Base-by-base conservation (phyloP, 1,140 invertebrate genomes). In the Eueides isabella region DNA sequence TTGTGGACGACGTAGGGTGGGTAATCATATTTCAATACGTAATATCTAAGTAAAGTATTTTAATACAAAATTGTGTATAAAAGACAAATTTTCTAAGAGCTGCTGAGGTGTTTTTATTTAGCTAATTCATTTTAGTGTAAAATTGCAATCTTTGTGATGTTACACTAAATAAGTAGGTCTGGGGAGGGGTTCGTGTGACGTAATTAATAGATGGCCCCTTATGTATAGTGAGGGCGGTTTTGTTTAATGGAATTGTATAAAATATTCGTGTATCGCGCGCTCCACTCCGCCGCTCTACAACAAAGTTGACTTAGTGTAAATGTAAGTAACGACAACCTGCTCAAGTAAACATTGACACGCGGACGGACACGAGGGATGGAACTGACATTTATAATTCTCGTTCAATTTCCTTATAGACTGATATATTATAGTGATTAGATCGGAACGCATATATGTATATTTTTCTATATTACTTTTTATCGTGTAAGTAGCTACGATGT, bases 171-270 rank as follows among this genome's bases (percentile, higher is more conserved):
- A 33, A 9, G 30, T 4, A 5, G 31, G 31, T 31, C 31, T 31
- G 11, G 31, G 14, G 11, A 16, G 14, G 16, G 16, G 5, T 16
- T 38, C 35, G 35, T 16, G 35, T 38, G 35, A 38, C 35, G 14
- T 16, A 38, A 38, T 16, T 14, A 38, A 38, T 16, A 16, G 14
- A 16, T 38, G 35, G 35, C 35, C 35, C 14, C 35, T 38, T 89
- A 89, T 90, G 89, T 91, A 91, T 87, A 83, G 87, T 91, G 91
- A 88, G 87, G 81, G 83, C 82, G 89, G 89, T 87, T 92, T 90
- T 90, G 81, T 84, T 87, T 89, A 87, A 88, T 86, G 89, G 88
- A 92, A 89, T 85, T 88, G 89, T 92, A 89, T 91, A 89, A 89
- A 89, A 86, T 90, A 88, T 85, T 88, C 79, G 75, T 86, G 80